Conservation (phyloP, 2,888 invertebrate genomes). For the Bellardia pandia region DNA sequence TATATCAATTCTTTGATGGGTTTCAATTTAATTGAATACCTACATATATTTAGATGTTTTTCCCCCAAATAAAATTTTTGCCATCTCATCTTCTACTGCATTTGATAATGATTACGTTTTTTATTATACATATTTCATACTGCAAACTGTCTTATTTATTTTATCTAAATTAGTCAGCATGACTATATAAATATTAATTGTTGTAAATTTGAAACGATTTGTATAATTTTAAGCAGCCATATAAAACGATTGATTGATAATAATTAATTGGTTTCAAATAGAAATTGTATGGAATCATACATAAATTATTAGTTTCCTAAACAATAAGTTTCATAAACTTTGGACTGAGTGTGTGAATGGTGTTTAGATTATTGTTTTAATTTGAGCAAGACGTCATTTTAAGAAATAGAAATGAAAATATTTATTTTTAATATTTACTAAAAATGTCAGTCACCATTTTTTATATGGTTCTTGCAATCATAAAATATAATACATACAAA, state of each 20-base stretch:
- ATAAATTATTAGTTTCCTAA: constrained; percentile 1
- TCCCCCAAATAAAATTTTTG: background rate
- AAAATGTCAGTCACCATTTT: too few species aligned
- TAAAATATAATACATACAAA: too few species aligned
- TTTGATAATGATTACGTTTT: background rate
- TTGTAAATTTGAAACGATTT: background rate
- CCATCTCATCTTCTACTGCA: background rate
- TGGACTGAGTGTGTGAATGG: background rate
- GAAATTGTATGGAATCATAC: background rate
- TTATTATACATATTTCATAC: background rate
- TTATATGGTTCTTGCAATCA: too few species aligned
- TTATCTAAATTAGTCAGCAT: constrained; percentile 14
- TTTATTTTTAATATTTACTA: background rate
- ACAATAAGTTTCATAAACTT: background rate
- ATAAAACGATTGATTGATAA: constrained; percentile 1
- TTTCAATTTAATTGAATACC: background rate
- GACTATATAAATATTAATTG: constrained; percentile 4
- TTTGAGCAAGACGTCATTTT: background rate
- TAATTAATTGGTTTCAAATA: background rate
- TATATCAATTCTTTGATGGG: background rate
- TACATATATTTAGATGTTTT: background rate
- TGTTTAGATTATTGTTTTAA: background rate
- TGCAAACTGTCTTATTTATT: background rate
- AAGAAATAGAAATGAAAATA: background rate
- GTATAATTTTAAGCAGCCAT: constrained; percentile 5